A percentile compares a stretch with the other conserved stretches of the same genome.
Conservation (phyloP, 2,888 invertebrate genomes). For the Drosophila stalkeri region DNA sequence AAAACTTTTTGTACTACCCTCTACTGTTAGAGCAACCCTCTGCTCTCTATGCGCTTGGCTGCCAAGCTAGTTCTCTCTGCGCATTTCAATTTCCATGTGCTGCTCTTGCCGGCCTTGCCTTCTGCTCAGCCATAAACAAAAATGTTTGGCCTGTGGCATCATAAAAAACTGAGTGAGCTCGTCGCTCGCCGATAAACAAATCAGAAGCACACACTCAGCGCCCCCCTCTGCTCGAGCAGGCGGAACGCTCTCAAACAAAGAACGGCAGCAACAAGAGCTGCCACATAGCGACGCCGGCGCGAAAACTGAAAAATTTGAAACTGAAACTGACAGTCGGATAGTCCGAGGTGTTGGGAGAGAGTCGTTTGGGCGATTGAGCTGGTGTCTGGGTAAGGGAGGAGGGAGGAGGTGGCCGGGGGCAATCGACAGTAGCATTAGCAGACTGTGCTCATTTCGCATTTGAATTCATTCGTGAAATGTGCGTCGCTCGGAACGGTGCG, state of each 20-base stretch:
- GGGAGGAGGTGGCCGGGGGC: neutral
- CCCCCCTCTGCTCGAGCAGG: neutral
- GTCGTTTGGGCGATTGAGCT: neutral
- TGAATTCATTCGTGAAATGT: slow-evolving; percentile 79
- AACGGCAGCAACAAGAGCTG: slow-evolving; percentile 29
- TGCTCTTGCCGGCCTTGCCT: slow-evolving; percentile 55
- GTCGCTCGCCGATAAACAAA: slow-evolving; percentile 67
- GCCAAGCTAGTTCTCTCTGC: slow-evolving; percentile 31
- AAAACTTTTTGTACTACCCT: slow-evolving; percentile 21
- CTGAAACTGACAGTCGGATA: slow-evolving; percentile 47
- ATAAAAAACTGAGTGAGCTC: slow-evolving; percentile 22
- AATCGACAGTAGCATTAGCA: slow-evolving; percentile 21
- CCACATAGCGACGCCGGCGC: slow-evolving; percentile 46
- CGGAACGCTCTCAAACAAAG: neutral
- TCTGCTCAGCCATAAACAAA: slow-evolving; percentile 63
- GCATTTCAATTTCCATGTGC: slow-evolving; percentile 3
- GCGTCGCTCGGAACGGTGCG: slow-evolving; percentile 73
- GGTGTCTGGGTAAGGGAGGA: neutral
- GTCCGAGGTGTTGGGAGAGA: slow-evolving; percentile 16
- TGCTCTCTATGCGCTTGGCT: slow-evolving; percentile 3
- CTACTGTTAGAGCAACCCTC: slow-evolving; percentile 27
- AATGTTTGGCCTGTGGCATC: slow-evolving; percentile 44
- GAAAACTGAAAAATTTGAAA: slow-evolving; percentile 35
- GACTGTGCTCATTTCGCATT: slow-evolving; percentile 76
- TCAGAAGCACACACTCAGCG: slow-evolving; percentile 39